phyloP scores from a whole-genome alignment of 2,888 invertebrate species.

The Spodoptera exigua region DNA sequence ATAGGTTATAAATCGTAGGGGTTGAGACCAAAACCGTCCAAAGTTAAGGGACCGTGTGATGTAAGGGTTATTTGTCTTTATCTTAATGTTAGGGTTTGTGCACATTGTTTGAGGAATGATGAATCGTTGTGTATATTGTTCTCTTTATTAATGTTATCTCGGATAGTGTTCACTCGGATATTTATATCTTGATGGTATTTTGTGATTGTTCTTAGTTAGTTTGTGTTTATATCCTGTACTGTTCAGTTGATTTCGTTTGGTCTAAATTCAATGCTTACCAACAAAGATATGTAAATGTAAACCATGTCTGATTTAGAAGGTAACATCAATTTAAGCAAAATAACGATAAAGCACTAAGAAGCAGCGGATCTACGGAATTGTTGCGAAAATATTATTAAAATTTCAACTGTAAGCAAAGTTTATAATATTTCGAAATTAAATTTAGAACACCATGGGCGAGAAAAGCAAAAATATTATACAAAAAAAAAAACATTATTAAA shows the following conservation, averaged over 20 bases:
- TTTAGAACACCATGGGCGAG: no score
- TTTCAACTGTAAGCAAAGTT: no score
- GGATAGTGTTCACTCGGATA: conserved; percentile 14
- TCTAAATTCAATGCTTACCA: neutral
- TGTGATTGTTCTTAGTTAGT: conserved; percentile 20
- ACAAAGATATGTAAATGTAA: no score
- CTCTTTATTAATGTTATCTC: conserved; percentile 40
- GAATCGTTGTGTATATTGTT: conserved; percentile 40
- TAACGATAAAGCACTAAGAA: no score
- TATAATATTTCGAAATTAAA: no score
- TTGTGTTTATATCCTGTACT: neutral
- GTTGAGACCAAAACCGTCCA: conserved; percentile 57
- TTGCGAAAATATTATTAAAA: no score
- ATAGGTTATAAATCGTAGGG: conserved; percentile 67
- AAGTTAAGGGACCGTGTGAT: conserved; percentile 59
- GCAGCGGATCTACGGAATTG: no score
- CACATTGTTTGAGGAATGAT: conserved; percentile 53
- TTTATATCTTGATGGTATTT: conserved; percentile 17
- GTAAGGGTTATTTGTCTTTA: conserved; percentile 59
- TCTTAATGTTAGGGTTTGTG: conserved; percentile 55
- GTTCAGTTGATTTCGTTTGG: neutral
- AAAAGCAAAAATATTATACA: no score
- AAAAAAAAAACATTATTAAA: no score
- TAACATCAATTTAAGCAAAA: no score
- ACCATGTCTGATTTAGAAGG: no score